Conservation (phyloP, 2,888 invertebrate species). For the Lithosia quadra region DNA sequence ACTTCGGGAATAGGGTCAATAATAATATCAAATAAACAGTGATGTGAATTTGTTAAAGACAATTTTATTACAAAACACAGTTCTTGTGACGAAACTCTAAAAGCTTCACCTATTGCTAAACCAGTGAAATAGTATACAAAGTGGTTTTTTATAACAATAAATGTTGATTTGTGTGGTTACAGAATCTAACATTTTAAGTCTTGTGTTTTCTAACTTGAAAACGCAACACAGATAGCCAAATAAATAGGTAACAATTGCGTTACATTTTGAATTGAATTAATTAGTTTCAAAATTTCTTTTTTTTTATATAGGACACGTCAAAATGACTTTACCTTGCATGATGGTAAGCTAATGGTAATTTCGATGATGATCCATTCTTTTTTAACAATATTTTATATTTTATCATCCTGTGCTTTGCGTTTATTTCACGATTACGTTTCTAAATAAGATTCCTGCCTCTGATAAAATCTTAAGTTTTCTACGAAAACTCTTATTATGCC, state of each 20-base stretch:
- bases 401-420: too few relatives aligned
- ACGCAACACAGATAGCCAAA: not conserved
- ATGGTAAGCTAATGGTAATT: too few relatives aligned
- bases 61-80: not conserved
- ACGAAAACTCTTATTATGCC: not conserved
- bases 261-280: not conserved
- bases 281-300: not conserved
- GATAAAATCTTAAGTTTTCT: too few relatives aligned
- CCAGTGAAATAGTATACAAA: slow-evolving; percentile 23
- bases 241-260: not conserved
- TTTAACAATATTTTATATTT: slow-evolving; percentile 5
- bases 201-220: not conserved
- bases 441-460: not conserved
- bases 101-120: slow-evolving; percentile 22
- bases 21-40: not conserved
- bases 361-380: too few relatives aligned
- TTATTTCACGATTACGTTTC: too few relatives aligned
- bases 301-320: too few relatives aligned
- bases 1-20: not conserved
- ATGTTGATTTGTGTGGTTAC: slow-evolving; percentile 9
- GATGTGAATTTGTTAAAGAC: not conserved
- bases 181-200: slow-evolving; percentile 9
- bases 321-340: too few relatives aligned
- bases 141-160: slow-evolving; percentile 21
- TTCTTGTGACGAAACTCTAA: not conserved